A percentile compares a stretch with the other conserved stretches of the same genome.
These are phyloP conservation scores for Azorinus chamasolen DNA, from an alignment of 2,888 invertebrate genomes.

Conservation along the genomic window DNA sequence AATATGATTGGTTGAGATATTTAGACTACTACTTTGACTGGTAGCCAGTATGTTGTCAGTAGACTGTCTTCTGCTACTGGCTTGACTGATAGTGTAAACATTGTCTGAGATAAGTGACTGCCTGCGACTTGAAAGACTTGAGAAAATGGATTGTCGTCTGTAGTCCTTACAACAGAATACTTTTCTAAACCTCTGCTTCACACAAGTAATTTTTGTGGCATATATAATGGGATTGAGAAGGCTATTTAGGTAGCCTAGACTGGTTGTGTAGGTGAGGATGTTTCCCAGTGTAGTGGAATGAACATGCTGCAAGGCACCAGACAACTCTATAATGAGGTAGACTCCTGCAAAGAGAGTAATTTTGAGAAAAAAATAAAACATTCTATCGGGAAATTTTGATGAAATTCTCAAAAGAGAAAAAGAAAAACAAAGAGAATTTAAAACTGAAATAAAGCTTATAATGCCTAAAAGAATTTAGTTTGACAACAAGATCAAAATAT, in stretches of 20 bases:
- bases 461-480: too few relatives aligned
- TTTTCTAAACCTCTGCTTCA: constrained; percentile 58
- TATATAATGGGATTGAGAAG: constrained; percentile 77
- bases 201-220: constrained; percentile 72
- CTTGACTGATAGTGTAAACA: too few relatives aligned
- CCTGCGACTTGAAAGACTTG: too few relatives aligned
- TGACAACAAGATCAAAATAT: too few relatives aligned
- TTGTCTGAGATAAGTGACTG: too few relatives aligned
- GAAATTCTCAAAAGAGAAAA: background rate
- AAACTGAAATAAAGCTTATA: too few relatives aligned
- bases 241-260: constrained; percentile 70
- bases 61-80: too few relatives aligned
- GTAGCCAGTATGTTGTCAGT: too few relatives aligned
- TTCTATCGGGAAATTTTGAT: background rate
- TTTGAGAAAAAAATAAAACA: background rate
- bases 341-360: constrained; percentile 44
- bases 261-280: constrained; percentile 65
- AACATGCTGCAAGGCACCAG: constrained; percentile 51
- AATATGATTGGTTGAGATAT: too few relatives aligned
- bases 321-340: constrained; percentile 48
- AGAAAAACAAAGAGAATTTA: too few relatives aligned
- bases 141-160: background rate
- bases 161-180: constrained; percentile 37
- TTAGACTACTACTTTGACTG: too few relatives aligned
- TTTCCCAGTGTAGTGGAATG: constrained; percentile 64